Conservation (phyloP, 2,888 invertebrate species). For the Ormyrus labotus region DNA sequence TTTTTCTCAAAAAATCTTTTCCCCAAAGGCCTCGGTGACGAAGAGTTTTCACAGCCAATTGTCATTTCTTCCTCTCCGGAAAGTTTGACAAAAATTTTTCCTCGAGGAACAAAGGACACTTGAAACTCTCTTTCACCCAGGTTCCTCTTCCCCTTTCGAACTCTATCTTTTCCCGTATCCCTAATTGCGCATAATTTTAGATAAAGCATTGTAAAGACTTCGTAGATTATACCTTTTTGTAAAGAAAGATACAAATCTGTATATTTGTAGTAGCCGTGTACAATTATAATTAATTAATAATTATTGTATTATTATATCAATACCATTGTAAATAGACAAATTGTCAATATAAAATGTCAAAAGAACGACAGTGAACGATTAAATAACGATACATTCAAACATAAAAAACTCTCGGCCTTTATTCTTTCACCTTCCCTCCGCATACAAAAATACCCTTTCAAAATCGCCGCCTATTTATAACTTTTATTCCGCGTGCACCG, state of each 20-base stretch:
- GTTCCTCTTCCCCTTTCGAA: constrained; percentile 44
- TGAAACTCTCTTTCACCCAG: constrained; percentile 34
- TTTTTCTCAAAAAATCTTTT: constrained; percentile 35
- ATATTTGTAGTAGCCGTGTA: constrained; percentile 74
- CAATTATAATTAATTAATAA: constrained; percentile 69
- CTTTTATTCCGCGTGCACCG: background rate
- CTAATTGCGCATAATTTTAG: constrained; percentile 57
- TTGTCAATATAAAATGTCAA: constrained; percentile 71
- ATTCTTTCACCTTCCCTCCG: constrained; percentile 33
- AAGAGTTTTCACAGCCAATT: constrained; percentile 4
- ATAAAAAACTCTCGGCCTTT: constrained; percentile 47
- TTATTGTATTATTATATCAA: constrained; percentile 64
- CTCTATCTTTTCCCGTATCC: constrained; percentile 52
- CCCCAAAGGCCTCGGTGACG: constrained; percentile 34
- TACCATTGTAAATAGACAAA: constrained; percentile 63
- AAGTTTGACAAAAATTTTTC: constrained; percentile 1
- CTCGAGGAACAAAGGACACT: constrained; percentile 37
- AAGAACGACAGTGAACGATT: constrained; percentile 71
- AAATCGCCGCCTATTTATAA: background rate
- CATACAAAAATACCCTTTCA: background rate
- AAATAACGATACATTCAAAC: constrained; percentile 73
- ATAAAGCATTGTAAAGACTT: constrained; percentile 67
- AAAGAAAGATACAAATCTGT: constrained; percentile 68
- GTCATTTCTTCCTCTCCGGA: constrained; percentile 30
- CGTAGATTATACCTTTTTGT: constrained; percentile 63